phyloP scores from a whole-genome alignment of 2,113 vertebrate genomes.

The Melanotaenia duboulayi region DNA sequence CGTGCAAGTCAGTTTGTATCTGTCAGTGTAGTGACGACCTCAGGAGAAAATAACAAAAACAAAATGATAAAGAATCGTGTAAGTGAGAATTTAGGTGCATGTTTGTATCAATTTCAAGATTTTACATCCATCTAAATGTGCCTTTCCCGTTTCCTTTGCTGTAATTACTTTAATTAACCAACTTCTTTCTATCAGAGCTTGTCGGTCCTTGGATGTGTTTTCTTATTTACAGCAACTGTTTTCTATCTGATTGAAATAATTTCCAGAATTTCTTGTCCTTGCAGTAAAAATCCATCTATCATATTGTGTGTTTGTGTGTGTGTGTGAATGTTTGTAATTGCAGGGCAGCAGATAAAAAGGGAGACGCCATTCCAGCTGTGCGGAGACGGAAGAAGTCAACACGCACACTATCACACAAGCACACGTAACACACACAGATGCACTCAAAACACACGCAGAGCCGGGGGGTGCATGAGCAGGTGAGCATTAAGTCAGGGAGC shows the following conservation, averaged over 20 bases:
- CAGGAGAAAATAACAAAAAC: slow-evolving; percentile 33
- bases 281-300: slow-evolving; percentile 35
- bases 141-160: background rate
- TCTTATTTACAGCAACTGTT: background rate
- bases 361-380: slow-evolving; percentile 70
- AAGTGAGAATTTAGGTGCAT: no score
- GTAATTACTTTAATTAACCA: slow-evolving; percentile 21
- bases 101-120: background rate
- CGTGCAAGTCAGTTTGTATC: slow-evolving; percentile 63
- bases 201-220: slow-evolving; percentile 6
- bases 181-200: slow-evolving; percentile 10
- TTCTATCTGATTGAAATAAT: slow-evolving; percentile 21
- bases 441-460: slow-evolving; percentile 35
- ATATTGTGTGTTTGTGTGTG: slow-evolving; percentile 19
- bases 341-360: slow-evolving; percentile 63
- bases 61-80: no score
- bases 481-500: slow-evolving; percentile 78
- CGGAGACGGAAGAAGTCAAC: slow-evolving; percentile 60
- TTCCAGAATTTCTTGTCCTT: slow-evolving; percentile 34
- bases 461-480: slow-evolving; percentile 65
- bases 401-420: slow-evolving; percentile 16
- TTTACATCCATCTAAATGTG: background rate
- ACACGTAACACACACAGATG: slow-evolving; percentile 22
- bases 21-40: slow-evolving; percentile 59
- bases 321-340: slow-evolving; percentile 60